Conservation (phyloP, 35 echinoderm and acorn worm species). For the Ophiothrix spiculata region DNA sequence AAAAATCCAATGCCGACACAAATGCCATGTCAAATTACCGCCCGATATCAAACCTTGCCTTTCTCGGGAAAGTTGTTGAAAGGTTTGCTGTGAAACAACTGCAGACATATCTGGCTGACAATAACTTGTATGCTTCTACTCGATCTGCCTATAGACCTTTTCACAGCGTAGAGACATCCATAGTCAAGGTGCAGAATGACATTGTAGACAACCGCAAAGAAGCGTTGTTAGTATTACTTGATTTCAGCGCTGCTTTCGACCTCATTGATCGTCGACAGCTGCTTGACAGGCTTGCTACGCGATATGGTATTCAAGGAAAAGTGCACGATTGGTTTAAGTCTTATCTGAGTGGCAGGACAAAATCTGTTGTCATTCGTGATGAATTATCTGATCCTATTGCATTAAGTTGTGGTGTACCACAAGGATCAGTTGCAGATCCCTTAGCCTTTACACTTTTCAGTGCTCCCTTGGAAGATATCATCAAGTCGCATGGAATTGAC, state of each 20-base stretch:
- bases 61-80: constrained; percentile 37
- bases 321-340: neutral
- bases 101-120: neutral
- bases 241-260: constrained; percentile 35
- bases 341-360: neutral
- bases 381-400: too few species aligned
- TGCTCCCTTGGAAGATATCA: too few species aligned
- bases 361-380: too few species aligned
- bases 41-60: constrained; percentile 40
- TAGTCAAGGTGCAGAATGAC: constrained; percentile 31
- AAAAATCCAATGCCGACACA: constrained; percentile 27
- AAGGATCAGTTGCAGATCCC: too few species aligned
- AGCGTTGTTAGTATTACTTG: constrained; percentile 36
- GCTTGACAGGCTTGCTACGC: neutral
- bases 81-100: neutral
- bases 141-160: constrained; percentile 1
- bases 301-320: neutral
- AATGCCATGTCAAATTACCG: constrained; percentile 38
- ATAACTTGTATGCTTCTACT: constrained; percentile 5
- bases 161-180: constrained; percentile 47
- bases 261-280: neutral
- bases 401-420: too few species aligned
- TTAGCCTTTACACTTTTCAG: too few species aligned
- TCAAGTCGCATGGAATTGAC: too few species aligned
- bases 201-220: constrained; percentile 17